These are phyloP conservation scores for Paramuricea clavata DNA, from an alignment of 92 coral and sea anemone species.

Conservation along the genomic window DNA sequence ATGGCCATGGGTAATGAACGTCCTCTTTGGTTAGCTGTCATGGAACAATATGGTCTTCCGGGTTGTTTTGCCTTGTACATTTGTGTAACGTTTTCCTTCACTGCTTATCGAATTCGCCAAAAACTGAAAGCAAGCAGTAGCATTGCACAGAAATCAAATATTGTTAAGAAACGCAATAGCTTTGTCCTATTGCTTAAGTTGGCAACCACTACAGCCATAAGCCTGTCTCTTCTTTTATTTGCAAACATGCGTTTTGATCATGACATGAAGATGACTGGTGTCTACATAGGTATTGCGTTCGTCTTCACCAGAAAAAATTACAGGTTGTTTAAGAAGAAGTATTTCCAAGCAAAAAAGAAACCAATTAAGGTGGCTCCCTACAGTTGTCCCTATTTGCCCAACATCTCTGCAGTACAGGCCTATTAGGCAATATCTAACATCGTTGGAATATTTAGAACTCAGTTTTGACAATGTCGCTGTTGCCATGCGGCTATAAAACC, in stretches of 20 bases:
- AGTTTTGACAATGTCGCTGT: too few species aligned
- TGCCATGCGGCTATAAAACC: too few species aligned
- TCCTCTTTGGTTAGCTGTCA: not conserved
- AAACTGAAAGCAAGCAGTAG: not conserved
- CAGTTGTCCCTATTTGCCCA: too few species aligned
- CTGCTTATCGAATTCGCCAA: not conserved
- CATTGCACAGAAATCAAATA: not conserved
- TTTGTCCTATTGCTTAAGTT: not conserved
- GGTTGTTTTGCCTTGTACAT: not conserved
- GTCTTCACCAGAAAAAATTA: not conserved
- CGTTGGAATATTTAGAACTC: too few species aligned
- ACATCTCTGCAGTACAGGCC: too few species aligned
- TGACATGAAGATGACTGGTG: not conserved
- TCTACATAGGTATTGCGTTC: not conserved
- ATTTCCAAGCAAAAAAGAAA: not conserved
- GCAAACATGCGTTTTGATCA: too few species aligned
- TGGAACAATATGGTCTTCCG: not conserved
- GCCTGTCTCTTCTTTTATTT: not conserved
- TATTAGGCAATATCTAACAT: too few species aligned
- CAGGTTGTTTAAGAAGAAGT: not conserved
- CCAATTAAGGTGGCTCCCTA: too few species aligned
- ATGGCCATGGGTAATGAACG: not conserved
- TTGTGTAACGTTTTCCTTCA: not conserved
- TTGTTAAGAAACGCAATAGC: not conserved
- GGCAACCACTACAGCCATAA: not conserved